These are phyloP conservation scores for Anthopleura sola DNA, from an alignment of 64 coral and sea anemone genomes.

Conservation along the genomic window DNA sequence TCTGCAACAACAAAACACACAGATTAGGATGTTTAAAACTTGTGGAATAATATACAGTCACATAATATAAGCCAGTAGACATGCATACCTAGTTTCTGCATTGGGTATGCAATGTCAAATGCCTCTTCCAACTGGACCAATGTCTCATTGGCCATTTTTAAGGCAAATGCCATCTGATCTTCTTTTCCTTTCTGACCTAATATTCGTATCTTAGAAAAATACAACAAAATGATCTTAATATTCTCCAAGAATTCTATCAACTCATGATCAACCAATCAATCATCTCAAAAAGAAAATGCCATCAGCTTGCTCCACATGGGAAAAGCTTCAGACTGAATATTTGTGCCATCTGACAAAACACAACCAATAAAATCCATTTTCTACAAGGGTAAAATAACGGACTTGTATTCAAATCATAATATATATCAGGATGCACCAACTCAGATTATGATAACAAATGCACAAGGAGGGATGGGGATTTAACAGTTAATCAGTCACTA, in stretches of 20 bases:
- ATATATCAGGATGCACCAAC: too few relatives aligned
- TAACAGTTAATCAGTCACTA: too few relatives aligned
- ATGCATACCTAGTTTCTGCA: slow-evolving; percentile 86
- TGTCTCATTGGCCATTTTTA: slow-evolving; percentile 35
- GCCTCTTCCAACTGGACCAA: slow-evolving; percentile 68
- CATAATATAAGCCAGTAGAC: not conserved
- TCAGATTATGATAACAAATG: too few relatives aligned
- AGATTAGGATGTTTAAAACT: not conserved
- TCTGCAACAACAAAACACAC: slow-evolving; percentile 36
- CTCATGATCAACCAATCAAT: too few relatives aligned
- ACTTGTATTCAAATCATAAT: too few relatives aligned
- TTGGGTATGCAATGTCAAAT: slow-evolving; percentile 58
- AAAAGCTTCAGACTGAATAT: too few relatives aligned
- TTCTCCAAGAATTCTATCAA: not conserved
- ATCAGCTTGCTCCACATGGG: too few relatives aligned
- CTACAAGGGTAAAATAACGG: too few relatives aligned
- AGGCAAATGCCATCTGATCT: slow-evolving; percentile 68
- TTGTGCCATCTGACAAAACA: too few relatives aligned
- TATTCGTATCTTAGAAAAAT: slow-evolving; percentile 57
- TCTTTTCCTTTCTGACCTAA: slow-evolving; percentile 37
- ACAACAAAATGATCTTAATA: not conserved
- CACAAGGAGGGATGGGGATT: too few relatives aligned
- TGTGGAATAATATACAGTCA: not conserved
- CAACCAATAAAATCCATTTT: too few relatives aligned
- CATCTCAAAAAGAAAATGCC: too few relatives aligned